Base-by-base conservation (phyloP, 2,888 invertebrate species). In the Lithodes maja region DNA sequence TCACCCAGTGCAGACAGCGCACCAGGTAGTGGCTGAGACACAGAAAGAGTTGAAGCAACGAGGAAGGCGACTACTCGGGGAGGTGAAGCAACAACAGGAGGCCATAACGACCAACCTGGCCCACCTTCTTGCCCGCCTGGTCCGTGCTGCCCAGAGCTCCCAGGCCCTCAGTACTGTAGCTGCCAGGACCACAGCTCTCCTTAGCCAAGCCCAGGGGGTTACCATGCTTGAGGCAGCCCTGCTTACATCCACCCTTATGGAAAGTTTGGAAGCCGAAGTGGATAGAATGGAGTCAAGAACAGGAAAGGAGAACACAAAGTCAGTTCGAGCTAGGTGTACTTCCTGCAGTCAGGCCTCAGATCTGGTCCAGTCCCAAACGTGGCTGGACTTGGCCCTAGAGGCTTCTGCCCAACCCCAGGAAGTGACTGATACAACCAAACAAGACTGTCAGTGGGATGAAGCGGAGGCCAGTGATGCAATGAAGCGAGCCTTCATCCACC, bases 261-360 rank as follows among this genome's bases (percentile, higher is more conserved):
- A 61, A 33, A 85, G 84, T n/a, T 2, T 85, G 52, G 52, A 78
- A 54, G 7, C 15, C 17, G 84, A 85, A 50, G 17, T 85, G n/a
- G 15, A 17, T 7, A 77, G n/a, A 1, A 50, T 49, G 7, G 12
- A 49, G 33, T 9, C 49, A 55, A 53, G 15, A 15, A 55, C 15
- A 55, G 77, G 61, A 61, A 3, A 33, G 9, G 54, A n/a, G 12
- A 1, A 17, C 54, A 75, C 17, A 15, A 54, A n/a, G 15, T 15
- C 12, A 54, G 49, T 54, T 15, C 55, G 33, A 5, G 33, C 49
- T 55, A 2, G 61, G 49, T 80, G 80, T 17, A 61, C 7, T 2
- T 85, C 84, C 68, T 78, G 77, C 49, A 55, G 12, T 3, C 53
- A 78, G 77, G 55, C 55, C 7, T 17, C 75, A 49, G 33, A 61